Conservation (phyloP, 1,140 invertebrate species). For the Antheraea pernyi region DNA sequence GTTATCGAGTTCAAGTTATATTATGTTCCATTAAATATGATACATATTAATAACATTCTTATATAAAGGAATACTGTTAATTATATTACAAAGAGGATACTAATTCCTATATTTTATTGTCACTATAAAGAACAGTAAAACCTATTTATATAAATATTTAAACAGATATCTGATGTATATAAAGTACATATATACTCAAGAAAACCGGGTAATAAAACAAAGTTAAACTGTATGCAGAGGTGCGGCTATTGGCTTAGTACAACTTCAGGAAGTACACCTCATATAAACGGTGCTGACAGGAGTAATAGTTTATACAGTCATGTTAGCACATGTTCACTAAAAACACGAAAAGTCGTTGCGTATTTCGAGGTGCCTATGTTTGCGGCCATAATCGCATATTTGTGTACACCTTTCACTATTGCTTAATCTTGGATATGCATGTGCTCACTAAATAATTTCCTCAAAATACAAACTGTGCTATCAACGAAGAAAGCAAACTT, state of each 20-base stretch:
- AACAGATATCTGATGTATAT: neutral
- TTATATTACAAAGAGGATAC: no score
- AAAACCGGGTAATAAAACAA: neutral
- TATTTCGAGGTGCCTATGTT: no score
- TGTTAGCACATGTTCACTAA: no score
- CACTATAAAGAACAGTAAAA: no score
- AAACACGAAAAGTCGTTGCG: no score
- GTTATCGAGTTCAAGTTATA: no score
- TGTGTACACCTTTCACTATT: neutral
- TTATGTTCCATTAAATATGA: no score
- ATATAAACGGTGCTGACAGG: neutral
- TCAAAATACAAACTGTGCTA: neutral
- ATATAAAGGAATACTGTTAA: no score
- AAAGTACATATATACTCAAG: neutral
- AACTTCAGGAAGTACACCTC: neutral
- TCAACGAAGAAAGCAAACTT: neutral
- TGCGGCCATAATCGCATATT: no score
- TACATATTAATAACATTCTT: no score
- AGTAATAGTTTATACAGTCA: neutral
- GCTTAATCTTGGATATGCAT: neutral
- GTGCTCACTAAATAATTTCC: neutral
- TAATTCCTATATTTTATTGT: no score
- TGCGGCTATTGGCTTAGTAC: neutral
- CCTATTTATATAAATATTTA: neutral
- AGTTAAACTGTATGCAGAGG: neutral